phyloP scores from a whole-genome alignment of 2,797 vertebrate genomes.

The Etheostoma nigrum region DNA sequence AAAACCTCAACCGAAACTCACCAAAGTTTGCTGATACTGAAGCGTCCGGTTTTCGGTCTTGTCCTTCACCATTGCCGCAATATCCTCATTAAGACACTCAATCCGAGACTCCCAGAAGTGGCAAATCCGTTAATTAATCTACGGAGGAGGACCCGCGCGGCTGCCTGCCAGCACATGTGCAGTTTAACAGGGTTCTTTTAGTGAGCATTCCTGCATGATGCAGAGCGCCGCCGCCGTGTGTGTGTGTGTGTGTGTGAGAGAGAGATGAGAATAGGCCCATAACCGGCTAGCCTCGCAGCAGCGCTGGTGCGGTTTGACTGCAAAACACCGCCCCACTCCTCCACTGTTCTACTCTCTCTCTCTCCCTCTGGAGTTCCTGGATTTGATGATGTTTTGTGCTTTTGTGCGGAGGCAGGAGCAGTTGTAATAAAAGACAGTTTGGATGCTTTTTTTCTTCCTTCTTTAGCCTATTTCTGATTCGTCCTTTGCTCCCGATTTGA shows the following conservation, averaged over 20 bases:
- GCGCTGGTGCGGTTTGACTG: conserved; percentile 59
- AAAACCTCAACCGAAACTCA: conserved; percentile 72
- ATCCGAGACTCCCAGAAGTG: conserved; percentile 25
- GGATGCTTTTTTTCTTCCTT: background rate
- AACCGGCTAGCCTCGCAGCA: conserved; percentile 60
- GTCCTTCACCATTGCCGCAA: conserved; percentile 81
- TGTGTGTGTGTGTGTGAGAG: background rate
- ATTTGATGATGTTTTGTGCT: conserved; percentile 38
- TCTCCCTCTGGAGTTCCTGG: conserved; percentile 49
- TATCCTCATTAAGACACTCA: conserved; percentile 60
- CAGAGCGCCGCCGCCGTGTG: conserved; percentile 37
- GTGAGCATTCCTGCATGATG: conserved; percentile 46
- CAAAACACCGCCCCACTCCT: conserved; percentile 71
- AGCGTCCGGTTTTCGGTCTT: conserved; percentile 80
- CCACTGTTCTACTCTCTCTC: conserved; percentile 41
- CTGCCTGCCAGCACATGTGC: conserved; percentile 52
- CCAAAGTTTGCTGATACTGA: conserved; percentile 88
- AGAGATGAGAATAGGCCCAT: conserved; percentile 52
- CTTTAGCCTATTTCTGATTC: conserved; percentile 4
- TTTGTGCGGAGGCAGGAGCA: conserved; percentile 17
- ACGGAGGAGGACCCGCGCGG: conserved; percentile 34
- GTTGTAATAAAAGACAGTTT: conserved; percentile 13
- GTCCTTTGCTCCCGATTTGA: conserved; percentile 46
- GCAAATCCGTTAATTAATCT: conserved; percentile 45
- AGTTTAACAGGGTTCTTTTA: conserved; percentile 69